Base-by-base conservation (phyloP, 2,113 vertebrate genomes). In the Hippocampus abdominalis region DNA sequence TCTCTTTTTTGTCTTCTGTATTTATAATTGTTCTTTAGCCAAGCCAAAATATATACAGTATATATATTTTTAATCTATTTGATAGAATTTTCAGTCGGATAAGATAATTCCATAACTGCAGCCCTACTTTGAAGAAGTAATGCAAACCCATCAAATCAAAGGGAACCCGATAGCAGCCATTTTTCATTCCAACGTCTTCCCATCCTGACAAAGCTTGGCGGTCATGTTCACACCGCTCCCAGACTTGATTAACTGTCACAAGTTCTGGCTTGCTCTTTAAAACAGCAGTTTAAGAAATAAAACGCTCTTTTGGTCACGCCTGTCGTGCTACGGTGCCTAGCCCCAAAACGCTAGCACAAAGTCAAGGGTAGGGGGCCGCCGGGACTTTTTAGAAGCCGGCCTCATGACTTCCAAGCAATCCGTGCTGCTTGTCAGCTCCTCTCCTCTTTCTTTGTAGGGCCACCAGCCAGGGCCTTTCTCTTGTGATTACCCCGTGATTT, bases 401-500 rank as follows among this genome's bases (percentile, higher is more conserved):
- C 69, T 74, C 59, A 51, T 69, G 66, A 48, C 70, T 64, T 68
- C 62, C 68, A 77, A 61, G 79, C 72, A 72, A 64, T 77, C 79
- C 42, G 71, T 20, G 40, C 21, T 23, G 51, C 51, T 54, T n/a
- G n/a, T 54, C 51, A 54, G 51, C 8, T 10, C 51, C 73, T 68
- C 65, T 74, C 81, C 69, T 63, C 49, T 10, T 62, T 81, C 70
- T 76, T 56, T 74, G 74, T 68, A 77, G 64, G 74, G 72, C 72
- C 69, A 76, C 68, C 74, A 80, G 71, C 71, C 63, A 54, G 64
- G 29, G 68, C 57, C 11, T 63, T 79, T 80, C 68, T 85, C 87
- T 81, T 78, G 78, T 87, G 87, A 91, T 89, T 77, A 81, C 63
- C 88, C 84, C 72, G 76, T 87, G 87, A 86, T 82, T 85, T 86